A percentile compares a stretch with the other conserved stretches of the same genome.
Evolutionary conservation across 2,888 invertebrate species (phyloP).

Genomic region (Camponotus fellah): DNA sequence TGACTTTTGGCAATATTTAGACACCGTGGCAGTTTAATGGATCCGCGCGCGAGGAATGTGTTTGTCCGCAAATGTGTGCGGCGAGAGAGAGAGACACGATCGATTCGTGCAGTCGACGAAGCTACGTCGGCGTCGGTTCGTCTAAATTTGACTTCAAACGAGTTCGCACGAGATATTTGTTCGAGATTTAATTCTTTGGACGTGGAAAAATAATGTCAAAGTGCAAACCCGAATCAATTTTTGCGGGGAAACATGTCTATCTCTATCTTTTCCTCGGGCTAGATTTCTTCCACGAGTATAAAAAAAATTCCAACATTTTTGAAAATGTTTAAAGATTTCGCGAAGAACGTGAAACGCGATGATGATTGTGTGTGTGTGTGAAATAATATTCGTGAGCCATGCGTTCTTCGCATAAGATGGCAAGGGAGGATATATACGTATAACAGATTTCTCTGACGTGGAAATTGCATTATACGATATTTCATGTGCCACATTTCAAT

Average conservation of each 20-base stretch:
- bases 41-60: slow-evolving; percentile 44
- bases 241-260: background rate
- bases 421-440: slow-evolving; percentile 10
- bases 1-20: slow-evolving; percentile 54
- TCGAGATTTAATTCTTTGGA: background rate
- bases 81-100: slow-evolving; percentile 7
- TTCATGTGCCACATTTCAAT: slow-evolving; percentile 26
- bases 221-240: background rate
- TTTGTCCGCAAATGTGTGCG: slow-evolving; percentile 27
- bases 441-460: slow-evolving; percentile 44
- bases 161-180: background rate
- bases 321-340: slow-evolving; percentile 5
- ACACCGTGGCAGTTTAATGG: slow-evolving; percentile 50
- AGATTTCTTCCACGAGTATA: too few relatives aligned
- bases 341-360: slow-evolving; percentile 11
- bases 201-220: background rate
- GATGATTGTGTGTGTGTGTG: background rate
- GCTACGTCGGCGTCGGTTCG: background rate
- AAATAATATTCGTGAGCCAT: slow-evolving; percentile 31
- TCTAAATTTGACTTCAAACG: slow-evolving; percentile 17
- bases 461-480: slow-evolving; percentile 48
- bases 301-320: slow-evolving; percentile 14
- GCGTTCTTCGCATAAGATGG: slow-evolving; percentile 5
- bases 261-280: background rate
- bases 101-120: slow-evolving; percentile 20